Percentiles rank a stretch among this genome's conserved stretches.
phyloP scores from a whole-genome alignment of 2,113 vertebrate genomes.

The Excalfactoria chinensis region DNA sequence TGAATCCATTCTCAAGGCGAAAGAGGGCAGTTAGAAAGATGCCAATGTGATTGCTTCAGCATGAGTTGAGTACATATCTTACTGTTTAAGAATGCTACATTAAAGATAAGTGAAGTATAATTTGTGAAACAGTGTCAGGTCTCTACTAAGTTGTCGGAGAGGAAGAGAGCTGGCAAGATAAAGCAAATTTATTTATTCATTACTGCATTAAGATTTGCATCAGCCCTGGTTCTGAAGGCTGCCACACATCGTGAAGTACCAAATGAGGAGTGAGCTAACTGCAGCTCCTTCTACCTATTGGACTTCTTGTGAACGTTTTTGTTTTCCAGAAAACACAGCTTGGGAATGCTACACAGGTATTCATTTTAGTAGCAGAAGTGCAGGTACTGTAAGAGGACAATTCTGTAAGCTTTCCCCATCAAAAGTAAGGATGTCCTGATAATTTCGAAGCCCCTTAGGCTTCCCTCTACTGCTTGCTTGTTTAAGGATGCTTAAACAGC shows the following conservation, averaged over 20 bases:
- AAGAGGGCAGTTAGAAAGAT: background rate
- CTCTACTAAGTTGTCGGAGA: background rate
- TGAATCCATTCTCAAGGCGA: background rate
- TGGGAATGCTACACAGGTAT: background rate
- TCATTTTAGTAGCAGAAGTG: accelerated
- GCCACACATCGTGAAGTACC: background rate
- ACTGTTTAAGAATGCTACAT: background rate
- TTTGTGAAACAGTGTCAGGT: too few relatives aligned
- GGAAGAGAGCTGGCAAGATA: background rate
- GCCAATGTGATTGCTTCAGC: background rate
- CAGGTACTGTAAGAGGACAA: background rate
- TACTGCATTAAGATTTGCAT: background rate
- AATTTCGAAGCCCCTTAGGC: background rate
- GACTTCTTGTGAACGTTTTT: background rate
- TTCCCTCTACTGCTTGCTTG: accelerated
- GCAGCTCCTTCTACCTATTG: background rate
- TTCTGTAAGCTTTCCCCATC: background rate
- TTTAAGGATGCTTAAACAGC: background rate
- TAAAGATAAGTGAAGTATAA: background rate
- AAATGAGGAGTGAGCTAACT: background rate
- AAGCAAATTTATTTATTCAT: background rate
- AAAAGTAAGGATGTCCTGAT: background rate
- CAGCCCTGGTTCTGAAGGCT: background rate
- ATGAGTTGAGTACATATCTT: background rate
- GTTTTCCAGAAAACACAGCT: background rate